Conservation (phyloP, 2,888 invertebrate genomes). For the Bembecia ichneumoniformis region DNA sequence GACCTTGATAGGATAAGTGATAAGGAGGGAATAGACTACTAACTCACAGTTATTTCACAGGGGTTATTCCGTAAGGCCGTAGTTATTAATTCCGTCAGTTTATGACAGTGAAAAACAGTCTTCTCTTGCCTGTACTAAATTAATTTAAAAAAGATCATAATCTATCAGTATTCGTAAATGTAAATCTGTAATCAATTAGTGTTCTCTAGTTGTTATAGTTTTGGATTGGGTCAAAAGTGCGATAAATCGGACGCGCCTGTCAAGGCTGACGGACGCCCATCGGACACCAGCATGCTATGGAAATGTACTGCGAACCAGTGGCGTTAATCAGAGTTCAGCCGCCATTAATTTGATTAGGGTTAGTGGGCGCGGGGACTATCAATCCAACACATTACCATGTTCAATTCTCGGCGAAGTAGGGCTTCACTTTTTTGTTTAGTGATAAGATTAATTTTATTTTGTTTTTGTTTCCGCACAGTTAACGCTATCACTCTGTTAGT, state of each 20-base stretch:
- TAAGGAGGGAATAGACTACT: too few relatives aligned
- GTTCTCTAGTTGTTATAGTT: not conserved
- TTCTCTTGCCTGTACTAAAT: too few relatives aligned
- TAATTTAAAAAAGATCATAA: too few relatives aligned
- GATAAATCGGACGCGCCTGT: slow-evolving; percentile 56
- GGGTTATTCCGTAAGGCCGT: too few relatives aligned
- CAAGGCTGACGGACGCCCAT: slow-evolving; percentile 8
- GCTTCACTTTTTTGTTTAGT: slow-evolving; percentile 17
- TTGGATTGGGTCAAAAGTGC: slow-evolving; percentile 22
- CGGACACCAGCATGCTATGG: slow-evolving; percentile 27
- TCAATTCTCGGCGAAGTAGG: slow-evolving; percentile 24
- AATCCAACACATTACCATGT: slow-evolving; percentile 68
- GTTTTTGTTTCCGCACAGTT: not conserved
- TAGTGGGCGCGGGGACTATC: slow-evolving; percentile 68
- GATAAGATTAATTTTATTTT: slow-evolving; percentile 14
- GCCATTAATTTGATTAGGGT: slow-evolving; percentile 73
- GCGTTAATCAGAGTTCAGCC: slow-evolving; percentile 68
- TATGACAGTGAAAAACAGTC: too few relatives aligned
- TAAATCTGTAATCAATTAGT: too few relatives aligned
- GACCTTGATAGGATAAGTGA: too few relatives aligned
- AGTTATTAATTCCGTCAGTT: too few relatives aligned
- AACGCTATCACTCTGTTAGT: too few relatives aligned
- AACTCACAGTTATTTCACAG: too few relatives aligned
- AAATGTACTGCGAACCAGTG: slow-evolving; percentile 50
- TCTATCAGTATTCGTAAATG: too few relatives aligned